phyloP scores from a whole-genome alignment of 2,113 vertebrate species.

The Vanacampus margaritifer region DNA sequence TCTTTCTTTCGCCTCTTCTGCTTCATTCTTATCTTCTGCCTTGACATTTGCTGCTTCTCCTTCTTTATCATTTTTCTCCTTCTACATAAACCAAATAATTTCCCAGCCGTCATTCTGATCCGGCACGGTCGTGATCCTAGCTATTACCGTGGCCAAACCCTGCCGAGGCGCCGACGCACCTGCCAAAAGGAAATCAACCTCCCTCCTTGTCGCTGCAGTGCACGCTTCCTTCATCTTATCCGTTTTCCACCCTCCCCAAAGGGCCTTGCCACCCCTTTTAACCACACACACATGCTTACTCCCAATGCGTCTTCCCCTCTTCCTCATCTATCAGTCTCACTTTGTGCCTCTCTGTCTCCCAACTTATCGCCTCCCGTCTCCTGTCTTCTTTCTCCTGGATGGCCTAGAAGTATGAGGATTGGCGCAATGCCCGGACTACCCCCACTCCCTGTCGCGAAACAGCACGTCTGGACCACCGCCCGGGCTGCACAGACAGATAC shows the following conservation, averaged over 20 bases:
- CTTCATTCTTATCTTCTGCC: conserved; percentile 2
- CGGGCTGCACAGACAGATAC: conserved; percentile 41
- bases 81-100: too few relatives aligned
- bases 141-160: too few relatives aligned
- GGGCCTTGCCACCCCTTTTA: not conserved
- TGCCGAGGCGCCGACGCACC: too few relatives aligned
- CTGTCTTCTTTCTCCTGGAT: not conserved
- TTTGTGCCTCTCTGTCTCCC: conserved; percentile 22
- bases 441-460: conserved; percentile 58
- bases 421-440: conserved; percentile 47
- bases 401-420: conserved; percentile 23
- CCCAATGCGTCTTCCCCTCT: not conserved
- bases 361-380: not conserved
- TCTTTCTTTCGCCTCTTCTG: conserved; percentile 16
- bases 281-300: not conserved
- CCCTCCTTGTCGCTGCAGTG: too few relatives aligned
- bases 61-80: too few relatives aligned
- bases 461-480: conserved; percentile 53
- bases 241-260: too few relatives aligned
- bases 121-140: too few relatives aligned
- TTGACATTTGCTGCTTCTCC: too few relatives aligned
- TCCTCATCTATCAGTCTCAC: not conserved
- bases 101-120: too few relatives aligned
- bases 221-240: too few relatives aligned
- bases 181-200: too few relatives aligned